Percentiles rank a stretch among this genome's conserved stretches.
These are phyloP conservation scores for Benthochromis sp. DNA, from an alignment of 2,113 vertebrate genomes.

Conservation along the genomic window DNA sequence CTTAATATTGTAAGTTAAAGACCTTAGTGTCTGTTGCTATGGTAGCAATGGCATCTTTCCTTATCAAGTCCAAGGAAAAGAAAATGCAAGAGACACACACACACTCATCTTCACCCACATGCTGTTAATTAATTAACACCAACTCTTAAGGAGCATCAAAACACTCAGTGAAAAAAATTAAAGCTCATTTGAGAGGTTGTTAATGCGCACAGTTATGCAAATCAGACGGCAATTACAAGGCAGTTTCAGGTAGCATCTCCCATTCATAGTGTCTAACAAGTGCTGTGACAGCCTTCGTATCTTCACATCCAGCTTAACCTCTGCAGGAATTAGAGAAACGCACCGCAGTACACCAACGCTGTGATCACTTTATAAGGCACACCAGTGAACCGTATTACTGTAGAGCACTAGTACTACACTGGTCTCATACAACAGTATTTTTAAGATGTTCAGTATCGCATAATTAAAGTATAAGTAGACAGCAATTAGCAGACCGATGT, in stretches of 20 bases:
- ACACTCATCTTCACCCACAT: background rate
- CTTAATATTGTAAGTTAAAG: background rate
- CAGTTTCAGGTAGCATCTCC: constrained; percentile 8
- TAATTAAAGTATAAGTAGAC: background rate
- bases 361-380: background rate
- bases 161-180: constrained; percentile 53
- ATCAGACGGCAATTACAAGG: constrained; percentile 54
- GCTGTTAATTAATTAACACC: constrained; percentile 39
- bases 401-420: background rate
- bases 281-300: background rate
- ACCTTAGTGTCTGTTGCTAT: background rate
- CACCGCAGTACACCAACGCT: background rate
- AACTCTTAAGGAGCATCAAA: constrained; percentile 52
- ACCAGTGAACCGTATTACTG: background rate
- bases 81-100: background rate
- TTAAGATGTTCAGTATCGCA: background rate
- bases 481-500: background rate
- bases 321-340: background rate
- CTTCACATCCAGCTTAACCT: background rate
- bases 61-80: background rate
- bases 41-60: background rate
- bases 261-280: constrained; percentile 36
- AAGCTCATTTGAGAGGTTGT: constrained; percentile 52
- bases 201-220: constrained; percentile 67
- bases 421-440: background rate